Percentiles rank a stretch among this genome's conserved stretches.
Conservation (phyloP, 1,140 invertebrate species). For the Aplysia californica region DNA sequence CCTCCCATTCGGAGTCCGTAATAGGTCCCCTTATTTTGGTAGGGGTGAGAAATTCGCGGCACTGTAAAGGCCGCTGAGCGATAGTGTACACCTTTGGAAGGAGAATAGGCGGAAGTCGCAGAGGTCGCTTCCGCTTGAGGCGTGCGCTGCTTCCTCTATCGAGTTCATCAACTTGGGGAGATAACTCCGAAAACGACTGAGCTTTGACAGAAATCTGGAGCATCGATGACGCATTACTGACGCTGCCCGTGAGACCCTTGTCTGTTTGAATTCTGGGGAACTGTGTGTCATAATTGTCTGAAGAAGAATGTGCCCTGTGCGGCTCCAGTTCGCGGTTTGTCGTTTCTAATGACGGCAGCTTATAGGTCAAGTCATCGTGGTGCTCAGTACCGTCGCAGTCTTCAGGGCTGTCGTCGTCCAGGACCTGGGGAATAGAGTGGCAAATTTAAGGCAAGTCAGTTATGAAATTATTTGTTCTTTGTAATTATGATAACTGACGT, state of each 20-base stretch:
- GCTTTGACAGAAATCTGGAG: not conserved
- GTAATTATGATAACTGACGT: too few relatives aligned
- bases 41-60: slow-evolving; percentile 26
- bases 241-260: not conserved
- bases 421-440: too few relatives aligned
- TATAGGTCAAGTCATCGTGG: too few relatives aligned
- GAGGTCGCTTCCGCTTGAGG: slow-evolving; percentile 24
- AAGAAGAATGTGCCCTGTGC: too few relatives aligned
- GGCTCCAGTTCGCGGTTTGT: too few relatives aligned
- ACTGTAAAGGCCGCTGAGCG: slow-evolving; percentile 33
- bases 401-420: too few relatives aligned
- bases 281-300: too few relatives aligned
- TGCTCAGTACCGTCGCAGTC: too few relatives aligned
- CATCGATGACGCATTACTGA: not conserved
- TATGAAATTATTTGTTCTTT: too few relatives aligned
- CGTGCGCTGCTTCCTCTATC: not conserved
- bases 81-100: slow-evolving; percentile 37
- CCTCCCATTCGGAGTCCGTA: slow-evolving; percentile 44
- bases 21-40: slow-evolving; percentile 21
- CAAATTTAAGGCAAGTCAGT: too few relatives aligned
- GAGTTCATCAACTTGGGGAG: not conserved
- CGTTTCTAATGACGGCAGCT: too few relatives aligned
- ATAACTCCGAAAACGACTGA: not conserved
- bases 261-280: not conserved
- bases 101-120: slow-evolving; percentile 41